Percentiles rank a stretch among this genome's conserved stretches.
phyloP scores from a whole-genome alignment of 2,113 vertebrate species.

The Elgaria multicarinata region DNA sequence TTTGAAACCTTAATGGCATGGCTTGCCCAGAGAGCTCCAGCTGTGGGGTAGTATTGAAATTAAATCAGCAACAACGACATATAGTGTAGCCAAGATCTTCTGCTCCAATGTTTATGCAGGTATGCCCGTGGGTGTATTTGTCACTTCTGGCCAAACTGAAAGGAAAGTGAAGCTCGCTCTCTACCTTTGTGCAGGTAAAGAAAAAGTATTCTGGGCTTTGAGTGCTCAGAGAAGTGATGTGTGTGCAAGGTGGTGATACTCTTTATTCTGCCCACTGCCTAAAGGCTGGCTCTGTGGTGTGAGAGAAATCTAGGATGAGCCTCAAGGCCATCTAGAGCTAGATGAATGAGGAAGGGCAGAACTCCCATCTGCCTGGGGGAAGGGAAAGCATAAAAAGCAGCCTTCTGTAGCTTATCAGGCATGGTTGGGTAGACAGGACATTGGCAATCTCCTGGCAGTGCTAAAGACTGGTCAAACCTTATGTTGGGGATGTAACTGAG shows the following conservation, averaged over 20 bases:
- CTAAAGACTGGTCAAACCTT: neutral
- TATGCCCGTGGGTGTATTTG: rapidly evolving
- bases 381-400: neutral
- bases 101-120: neutral
- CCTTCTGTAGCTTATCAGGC: neutral
- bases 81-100: neutral
- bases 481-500: neutral
- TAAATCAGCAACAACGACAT: no score
- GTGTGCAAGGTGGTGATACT: neutral
- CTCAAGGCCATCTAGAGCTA: neutral
- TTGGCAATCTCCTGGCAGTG: neutral
- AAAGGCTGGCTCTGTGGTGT: neutral
- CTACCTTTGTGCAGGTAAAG: rapidly evolving
- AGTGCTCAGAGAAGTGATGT: neutral
- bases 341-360: neutral
- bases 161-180: rapidly evolving
- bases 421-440: neutral
- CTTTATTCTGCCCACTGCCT: neutral
- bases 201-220: neutral
- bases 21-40: no score
- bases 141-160: neutral
- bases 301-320: neutral
- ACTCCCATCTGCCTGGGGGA: neutral
- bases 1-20: rapidly evolving
- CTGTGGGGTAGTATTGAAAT: no score